phyloP scores from a whole-genome alignment of 2,888 invertebrate species.

The Acronicta alni region DNA sequence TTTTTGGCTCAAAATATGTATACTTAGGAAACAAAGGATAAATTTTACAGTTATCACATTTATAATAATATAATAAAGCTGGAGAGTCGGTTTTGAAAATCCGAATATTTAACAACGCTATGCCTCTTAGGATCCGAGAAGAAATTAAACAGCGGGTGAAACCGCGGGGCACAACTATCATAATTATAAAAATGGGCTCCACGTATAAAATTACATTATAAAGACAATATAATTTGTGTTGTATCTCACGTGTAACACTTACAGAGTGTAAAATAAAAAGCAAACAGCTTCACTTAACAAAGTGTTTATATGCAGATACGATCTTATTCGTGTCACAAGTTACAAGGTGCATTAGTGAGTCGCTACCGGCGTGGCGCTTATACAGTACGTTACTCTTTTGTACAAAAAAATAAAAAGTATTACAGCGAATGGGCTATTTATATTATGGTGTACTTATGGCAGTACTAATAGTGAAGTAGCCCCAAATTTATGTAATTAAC shows the following conservation, averaged over 20 bases:
- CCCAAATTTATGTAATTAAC: no score
- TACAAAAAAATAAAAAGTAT: neutral
- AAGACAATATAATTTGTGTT: constrained; percentile 1
- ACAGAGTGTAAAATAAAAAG: constrained; percentile 32
- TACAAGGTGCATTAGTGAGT: constrained; percentile 45
- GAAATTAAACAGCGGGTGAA: no score
- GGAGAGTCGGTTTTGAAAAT: no score
- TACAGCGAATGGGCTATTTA: neutral
- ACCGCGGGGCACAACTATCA: no score
- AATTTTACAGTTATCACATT: no score
- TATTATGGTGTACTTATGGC: no score
- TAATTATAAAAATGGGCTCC: neutral
- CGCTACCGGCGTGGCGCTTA: constrained; percentile 36
- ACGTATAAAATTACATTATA: constrained; percentile 1
- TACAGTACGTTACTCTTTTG: constrained; percentile 15
- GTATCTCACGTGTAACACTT: constrained; percentile 13
- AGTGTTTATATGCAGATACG: constrained; percentile 41
- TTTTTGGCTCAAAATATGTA: no score
- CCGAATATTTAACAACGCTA: no score
- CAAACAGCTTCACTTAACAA: constrained; percentile 35
- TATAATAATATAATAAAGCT: no score
- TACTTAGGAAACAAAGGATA: no score
- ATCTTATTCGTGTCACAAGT: constrained; percentile 29
- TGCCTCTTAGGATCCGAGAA: no score
- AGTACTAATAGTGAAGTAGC: no score